Conservation (phyloP, 2,797 vertebrate species). For the Pipistrellus nathusii region DNA sequence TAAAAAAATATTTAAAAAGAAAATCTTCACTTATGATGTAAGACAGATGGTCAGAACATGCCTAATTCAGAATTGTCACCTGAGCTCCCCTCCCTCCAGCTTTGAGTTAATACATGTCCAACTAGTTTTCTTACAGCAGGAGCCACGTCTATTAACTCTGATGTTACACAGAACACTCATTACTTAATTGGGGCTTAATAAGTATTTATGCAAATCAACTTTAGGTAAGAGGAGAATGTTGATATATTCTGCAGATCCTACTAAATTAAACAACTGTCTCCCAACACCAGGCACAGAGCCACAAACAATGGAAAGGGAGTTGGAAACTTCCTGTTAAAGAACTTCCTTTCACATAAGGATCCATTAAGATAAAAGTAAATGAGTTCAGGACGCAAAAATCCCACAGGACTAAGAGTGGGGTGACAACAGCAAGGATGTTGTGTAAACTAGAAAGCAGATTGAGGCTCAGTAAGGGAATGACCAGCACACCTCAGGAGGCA, state of each 20-base stretch:
- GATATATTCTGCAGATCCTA: background rate
- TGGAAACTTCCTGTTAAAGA: background rate
- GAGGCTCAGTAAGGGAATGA: background rate
- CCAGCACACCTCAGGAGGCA: accelerated
- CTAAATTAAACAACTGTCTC: background rate
- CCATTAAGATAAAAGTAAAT: background rate
- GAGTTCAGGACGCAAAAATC: background rate
- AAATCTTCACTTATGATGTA: background rate
- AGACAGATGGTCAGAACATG: background rate
- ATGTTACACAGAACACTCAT: background rate
- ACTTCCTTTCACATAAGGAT: background rate
- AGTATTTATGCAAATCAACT: background rate
- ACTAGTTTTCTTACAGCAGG: background rate
- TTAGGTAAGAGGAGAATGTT: background rate
- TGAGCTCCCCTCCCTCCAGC: background rate
- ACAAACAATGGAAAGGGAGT: background rate
- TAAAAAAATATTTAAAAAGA: background rate
- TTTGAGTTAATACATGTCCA: background rate
- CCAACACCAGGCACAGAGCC: background rate
- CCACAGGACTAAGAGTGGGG: background rate
- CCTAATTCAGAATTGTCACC: background rate
- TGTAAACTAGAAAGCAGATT: background rate
- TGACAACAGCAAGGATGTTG: background rate
- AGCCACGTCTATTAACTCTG: background rate
- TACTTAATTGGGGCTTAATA: background rate